A percentile compares a stretch with the other conserved stretches of the same genome.
Conservation (phyloP, 2,113 vertebrate species). For the Bothrops jararaca region DNA sequence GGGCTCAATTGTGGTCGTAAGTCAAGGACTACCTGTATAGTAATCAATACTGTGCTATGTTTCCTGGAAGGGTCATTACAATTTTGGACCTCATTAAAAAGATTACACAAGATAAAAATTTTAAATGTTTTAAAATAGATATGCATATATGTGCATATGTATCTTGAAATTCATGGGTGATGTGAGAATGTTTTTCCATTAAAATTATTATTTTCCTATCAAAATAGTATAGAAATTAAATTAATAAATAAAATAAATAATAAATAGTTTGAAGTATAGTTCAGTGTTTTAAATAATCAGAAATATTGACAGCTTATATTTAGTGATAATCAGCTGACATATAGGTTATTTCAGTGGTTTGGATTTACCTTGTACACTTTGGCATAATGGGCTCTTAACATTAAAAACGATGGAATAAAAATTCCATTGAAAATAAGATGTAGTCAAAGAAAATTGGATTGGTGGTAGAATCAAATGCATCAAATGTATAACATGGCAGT, state of each 20-base stretch:
- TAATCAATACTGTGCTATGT: not conserved
- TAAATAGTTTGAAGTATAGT: not conserved
- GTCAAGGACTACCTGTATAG: no score
- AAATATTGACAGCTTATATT: not conserved
- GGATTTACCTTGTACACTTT: not conserved
- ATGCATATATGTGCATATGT: not conserved
- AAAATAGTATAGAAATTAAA: no score
- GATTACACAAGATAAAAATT: not conserved
- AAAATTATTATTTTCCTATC: not conserved
- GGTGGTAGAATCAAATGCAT: not conserved
- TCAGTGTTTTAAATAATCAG: not conserved
- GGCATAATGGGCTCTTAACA: not conserved
- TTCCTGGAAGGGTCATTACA: not conserved
- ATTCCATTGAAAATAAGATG: not conserved
- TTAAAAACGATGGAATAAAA: not conserved
- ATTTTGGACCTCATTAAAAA: not conserved
- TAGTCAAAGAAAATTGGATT: not conserved
- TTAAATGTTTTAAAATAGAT: not conserved
- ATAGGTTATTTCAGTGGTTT: not conserved
- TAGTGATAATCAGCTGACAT: not conserved
- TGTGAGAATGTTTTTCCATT: not conserved
- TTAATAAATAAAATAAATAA: no score
- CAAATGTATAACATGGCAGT: not conserved
- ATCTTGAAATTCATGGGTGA: not conserved
- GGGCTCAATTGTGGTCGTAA: no score